Evolutionary conservation across 2,797 vertebrate genomes (phyloP).

Genomic region (Lepus townsendii): DNA sequence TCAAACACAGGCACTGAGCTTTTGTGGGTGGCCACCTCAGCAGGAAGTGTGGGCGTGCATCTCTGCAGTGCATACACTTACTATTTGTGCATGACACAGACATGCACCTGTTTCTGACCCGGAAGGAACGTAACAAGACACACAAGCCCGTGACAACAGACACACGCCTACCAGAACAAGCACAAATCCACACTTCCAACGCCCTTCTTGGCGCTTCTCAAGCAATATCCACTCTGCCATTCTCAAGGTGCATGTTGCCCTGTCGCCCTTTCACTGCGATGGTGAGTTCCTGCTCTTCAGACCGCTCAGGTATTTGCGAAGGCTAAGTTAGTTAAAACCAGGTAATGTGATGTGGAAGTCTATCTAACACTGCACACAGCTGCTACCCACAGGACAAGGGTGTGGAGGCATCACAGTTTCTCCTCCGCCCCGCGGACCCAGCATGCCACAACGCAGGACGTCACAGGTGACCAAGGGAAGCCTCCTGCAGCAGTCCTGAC

Average conservation of each 20-base stretch:
- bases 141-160: background rate
- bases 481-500: background rate
- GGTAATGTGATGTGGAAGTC: background rate
- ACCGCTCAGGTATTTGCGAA: background rate
- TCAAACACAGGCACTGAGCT: background rate
- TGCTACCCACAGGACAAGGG: background rate
- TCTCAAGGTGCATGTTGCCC: background rate
- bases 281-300: background rate
- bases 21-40: background rate
- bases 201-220: background rate
- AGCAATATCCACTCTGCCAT: background rate
- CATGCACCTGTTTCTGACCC: background rate
- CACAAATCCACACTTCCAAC: background rate
- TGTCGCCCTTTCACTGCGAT: background rate
- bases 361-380: background rate
- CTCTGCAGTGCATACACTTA: background rate
- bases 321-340: slow-evolving; percentile 3
- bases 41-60: background rate
- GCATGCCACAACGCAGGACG: background rate
- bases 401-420: background rate
- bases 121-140: background rate
- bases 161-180: background rate
- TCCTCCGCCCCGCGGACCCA: background rate
- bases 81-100: background rate
- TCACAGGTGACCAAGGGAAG: background rate